Evolutionary conservation across 1,140 invertebrate genomes (phyloP), one percentile per base, ranked within the genome.

Genomic region (Cotesia chilonis): DNA sequence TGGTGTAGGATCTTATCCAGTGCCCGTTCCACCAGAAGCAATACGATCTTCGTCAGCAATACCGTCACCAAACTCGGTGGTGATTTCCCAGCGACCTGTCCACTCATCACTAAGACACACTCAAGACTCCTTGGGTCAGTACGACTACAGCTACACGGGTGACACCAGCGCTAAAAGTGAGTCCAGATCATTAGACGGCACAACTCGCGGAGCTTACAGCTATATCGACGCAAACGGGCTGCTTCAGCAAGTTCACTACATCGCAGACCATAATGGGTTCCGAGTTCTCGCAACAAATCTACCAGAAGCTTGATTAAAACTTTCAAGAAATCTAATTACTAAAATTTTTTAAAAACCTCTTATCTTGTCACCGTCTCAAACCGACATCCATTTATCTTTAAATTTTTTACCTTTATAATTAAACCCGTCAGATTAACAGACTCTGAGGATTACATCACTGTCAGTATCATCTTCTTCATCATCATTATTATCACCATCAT

Each of bases 141-240:
- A 89, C 79, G 87, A 87, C 72, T 93, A 92, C 80, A 92, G 91
- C 35, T 93, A 93, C 78, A 82, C 88, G 4, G 91, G 91, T 68
- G 91, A 90, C 70, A 88, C 89, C 52, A 91, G 90, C 74, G 85
- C 90, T 70, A 92, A 93, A 80, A 88, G 88, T 47, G 92, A 93
- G 83, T 86, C 89, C 1, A 89, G 89, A 72, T 88, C 89, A 9
- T 83, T 89, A 63, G 91, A 92, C 80, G 92, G 92, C 4, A 88
- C 90, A 37, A 92, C 91, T 4, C 89, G 88, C 37, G 92, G 92
- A 38, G 89, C 89, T 54, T 93, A 92, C 81, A 91, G 90, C 68
- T 93, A 93, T 78, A 86, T 93, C 20, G 92, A 94, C 79, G 89
- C 89, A 7, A 88, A 92, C 79, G 92, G 92, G 2, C 81, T 91